Base-by-base conservation (phyloP, 2,113 vertebrate species). In the Eptesicus fuscus region DNA sequence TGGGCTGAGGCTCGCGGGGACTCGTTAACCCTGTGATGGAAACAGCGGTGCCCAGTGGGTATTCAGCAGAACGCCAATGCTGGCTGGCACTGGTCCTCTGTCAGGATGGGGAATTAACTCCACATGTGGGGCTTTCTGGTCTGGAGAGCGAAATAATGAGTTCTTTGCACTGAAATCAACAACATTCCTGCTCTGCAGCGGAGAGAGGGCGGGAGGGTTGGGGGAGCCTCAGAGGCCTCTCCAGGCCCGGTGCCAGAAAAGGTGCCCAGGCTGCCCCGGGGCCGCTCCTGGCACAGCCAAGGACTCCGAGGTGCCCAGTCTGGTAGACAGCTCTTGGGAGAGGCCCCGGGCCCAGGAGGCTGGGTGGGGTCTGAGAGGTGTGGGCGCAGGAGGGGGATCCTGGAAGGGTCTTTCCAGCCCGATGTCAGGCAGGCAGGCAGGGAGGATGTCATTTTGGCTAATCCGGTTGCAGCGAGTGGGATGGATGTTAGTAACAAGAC, bases 1-100 rank as follows among this genome's bases (percentile, higher is more conserved):
- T 63, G 9, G 73, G 82, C 61, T 11, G 12, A 93, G 69, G 80
- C 95, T 94, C 96, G 4, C 4, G 22, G 96, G 94, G 88, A 95
- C 96, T 88, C 88, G 97, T 96, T 95, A 96, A 92, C 94, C 94
- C 94, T 79, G 91, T 88, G 78, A 86, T 96, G 93, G 88, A 96
- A 95, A 95, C 37, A 78, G 86, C 11, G 30, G 82, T 74, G 42
- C 78, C 96, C 88, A 40, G 82, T 69, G 96, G 85, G 91, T 80
- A 94, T 73, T 93, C 65, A 96, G 84, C 56, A 82, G 53, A 59
- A n/a, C 67, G 88, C 83, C 8, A 2, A 35, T 74, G 85, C 91
- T 86, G 85, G 53, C 88, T 94, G 92, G 90, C 71, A 47, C 82
- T 79, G 6, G 71, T 74, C 94, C 65, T 77, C 25, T 82, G 94